Conservation (phyloP, 30 jellyfish, hydroid and myxozoan genomes). For the Catostylus mosaicus region DNA sequence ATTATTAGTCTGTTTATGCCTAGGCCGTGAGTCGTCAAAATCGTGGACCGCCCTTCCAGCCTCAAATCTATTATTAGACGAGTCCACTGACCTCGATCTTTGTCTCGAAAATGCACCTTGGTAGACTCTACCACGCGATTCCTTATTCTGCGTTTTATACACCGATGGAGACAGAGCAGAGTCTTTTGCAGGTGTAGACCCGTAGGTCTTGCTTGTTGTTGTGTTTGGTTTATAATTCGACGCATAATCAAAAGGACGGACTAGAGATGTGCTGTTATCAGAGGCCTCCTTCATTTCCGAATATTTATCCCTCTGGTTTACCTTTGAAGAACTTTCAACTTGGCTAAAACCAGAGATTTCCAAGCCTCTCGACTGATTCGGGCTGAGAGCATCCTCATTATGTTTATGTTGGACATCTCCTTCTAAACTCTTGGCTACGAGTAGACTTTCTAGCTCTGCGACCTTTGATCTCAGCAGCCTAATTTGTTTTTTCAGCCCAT, state of each 20-base stretch:
- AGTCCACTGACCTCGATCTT: conserved; percentile 35
- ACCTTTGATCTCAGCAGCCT: conserved; percentile 49
- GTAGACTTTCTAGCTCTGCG: conserved; percentile 28
- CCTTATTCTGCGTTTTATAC: conserved; percentile 10
- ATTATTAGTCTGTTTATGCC: neutral
- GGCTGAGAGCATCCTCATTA: neutral
- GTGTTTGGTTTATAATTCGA: conserved; percentile 24
- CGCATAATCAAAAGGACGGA: conserved; percentile 43
- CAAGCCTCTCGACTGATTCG: neutral
- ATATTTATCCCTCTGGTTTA: neutral
- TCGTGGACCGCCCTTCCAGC: neutral
- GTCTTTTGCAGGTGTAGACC: conserved; percentile 27
- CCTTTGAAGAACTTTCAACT: neutral
- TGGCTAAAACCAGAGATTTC: neutral
- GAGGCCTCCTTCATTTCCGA: neutral
- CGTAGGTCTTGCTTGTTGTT: conserved; percentile 18
- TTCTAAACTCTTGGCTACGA: neutral
- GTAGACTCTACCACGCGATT: neutral
- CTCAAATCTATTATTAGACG: neutral
- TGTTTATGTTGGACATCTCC: neutral
- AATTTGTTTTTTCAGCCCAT: conserved; percentile 66
- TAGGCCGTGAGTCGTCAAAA: neutral
- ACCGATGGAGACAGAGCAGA: conserved; percentile 15
- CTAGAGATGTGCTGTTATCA: neutral
- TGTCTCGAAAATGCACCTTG: conserved; percentile 55